A percentile compares a stretch with the other conserved stretches of the same genome.
Evolutionary conservation across 2,888 invertebrate genomes (phyloP).

Genomic region (Acronicta aceris): DNA sequence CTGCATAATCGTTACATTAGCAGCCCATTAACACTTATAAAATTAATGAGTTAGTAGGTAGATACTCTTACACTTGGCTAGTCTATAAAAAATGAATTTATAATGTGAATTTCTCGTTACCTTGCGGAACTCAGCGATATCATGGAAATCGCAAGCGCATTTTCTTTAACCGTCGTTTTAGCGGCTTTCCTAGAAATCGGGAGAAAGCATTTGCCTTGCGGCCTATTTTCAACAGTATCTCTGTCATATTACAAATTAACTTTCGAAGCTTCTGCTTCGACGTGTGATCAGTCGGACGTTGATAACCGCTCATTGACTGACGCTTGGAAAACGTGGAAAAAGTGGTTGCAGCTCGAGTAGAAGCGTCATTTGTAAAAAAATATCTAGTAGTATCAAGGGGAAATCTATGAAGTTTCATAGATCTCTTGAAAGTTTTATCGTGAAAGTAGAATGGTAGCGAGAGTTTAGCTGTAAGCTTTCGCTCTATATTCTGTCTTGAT

Average conservation of each 20-base stretch:
- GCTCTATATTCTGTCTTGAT: constrained; percentile 37
- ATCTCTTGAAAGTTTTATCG: constrained; percentile 26
- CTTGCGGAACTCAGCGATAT: constrained; percentile 39
- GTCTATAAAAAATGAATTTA: constrained; percentile 38
- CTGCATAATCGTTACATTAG: too few species aligned
- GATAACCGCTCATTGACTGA: constrained; percentile 53
- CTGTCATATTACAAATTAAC: constrained; percentile 69
- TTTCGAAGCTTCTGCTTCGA: constrained; percentile 67
- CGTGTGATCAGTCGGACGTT: constrained; percentile 53
- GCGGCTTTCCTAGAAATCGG: constrained; percentile 57
- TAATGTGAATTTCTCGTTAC: constrained; percentile 46
- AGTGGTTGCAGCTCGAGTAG: constrained; percentile 28
- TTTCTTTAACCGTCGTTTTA: constrained; percentile 48
- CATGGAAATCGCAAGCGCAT: constrained; percentile 49
- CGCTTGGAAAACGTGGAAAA: constrained; percentile 50
- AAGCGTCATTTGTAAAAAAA: constrained; percentile 31
- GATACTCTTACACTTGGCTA: constrained; percentile 9
- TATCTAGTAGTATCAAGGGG: constrained; percentile 10
- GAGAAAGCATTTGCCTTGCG: constrained; percentile 70
- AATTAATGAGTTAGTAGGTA: too few species aligned
- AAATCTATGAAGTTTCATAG: constrained; percentile 47
- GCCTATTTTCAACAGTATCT: constrained; percentile 65
- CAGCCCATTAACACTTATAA: background rate
- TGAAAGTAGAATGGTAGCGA: constrained; percentile 37
- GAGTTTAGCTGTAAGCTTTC: constrained; percentile 39